Base-by-base conservation (phyloP, 2,797 vertebrate genomes). In the Triplophysa yarkandensis region DNA sequence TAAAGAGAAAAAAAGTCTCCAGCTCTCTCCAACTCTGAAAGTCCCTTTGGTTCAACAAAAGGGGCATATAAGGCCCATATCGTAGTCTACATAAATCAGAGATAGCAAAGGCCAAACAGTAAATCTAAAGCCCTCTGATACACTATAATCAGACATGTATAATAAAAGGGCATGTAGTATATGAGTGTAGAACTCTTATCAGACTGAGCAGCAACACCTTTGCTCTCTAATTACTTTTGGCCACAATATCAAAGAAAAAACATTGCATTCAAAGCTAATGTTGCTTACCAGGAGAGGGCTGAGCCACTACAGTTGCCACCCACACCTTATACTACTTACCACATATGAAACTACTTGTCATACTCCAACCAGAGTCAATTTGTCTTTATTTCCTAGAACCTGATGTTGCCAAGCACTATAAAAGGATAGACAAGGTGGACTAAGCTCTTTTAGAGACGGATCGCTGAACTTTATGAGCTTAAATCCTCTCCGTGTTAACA, bases 281-380 rank as follows among this genome's bases (percentile, higher is more conserved):
- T 0, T 25, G 65, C 46, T 63, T 13, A 34, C 46, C 64, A n/a
- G 41, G 58, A 77, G 80, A 81, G 54, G 23, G 14, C 74, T n/a
- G 75, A 74, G 68, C 27, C 17, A 4, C 64, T 36, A 80, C 78
- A 80, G 70, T 54, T 69, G 23, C n/a, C 77, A 78, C 77, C 81
- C 63, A 71, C 28, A 34, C 30, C 34, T 63, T 78, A 39, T 80
- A 74, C 67, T 73, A 77, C 75, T 76, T 36, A 77, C 68, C 46
- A 36, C 65, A 67, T 83, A 48, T 68, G 44, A 58, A 54, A 64
- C 79, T 76, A 79, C 80, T 79, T 55, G 16, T 50, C 71, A 65
- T 39, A 69, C 77, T 61, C n/a, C 55, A 64, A 68, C 65, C 64
- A 8, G 19, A 34, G 28, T 11, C 5, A 14, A 79, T 85, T 81